Evolutionary conservation across 2,113 vertebrate species (phyloP).

Genomic region (Odobenus rosmarus): DNA sequence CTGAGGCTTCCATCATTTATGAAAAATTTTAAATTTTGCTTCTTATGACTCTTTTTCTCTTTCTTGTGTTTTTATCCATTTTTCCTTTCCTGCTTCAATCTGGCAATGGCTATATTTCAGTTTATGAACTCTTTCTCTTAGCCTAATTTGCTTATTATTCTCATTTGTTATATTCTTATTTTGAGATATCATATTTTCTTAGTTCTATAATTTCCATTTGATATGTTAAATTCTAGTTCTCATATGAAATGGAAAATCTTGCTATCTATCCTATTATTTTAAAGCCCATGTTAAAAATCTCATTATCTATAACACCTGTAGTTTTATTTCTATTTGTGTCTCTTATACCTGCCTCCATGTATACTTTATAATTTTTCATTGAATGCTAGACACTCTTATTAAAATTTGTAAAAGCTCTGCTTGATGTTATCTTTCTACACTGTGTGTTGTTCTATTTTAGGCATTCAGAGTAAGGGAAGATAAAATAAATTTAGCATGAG

Average conservation of each 20-base stretch:
- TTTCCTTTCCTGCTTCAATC: not conserved
- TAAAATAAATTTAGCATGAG: not conserved
- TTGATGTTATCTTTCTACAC: not conserved
- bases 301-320: not conserved
- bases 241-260: not conserved
- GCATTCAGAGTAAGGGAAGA: not conserved
- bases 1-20: not conserved
- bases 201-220: not conserved
- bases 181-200: not conserved
- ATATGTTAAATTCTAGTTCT: not conserved
- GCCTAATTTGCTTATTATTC: not conserved
- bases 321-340: not conserved
- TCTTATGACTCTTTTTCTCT: not conserved
- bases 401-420: not conserved
- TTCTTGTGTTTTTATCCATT: not conserved
- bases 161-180: not conserved
- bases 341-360: not conserved
- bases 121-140: not conserved
- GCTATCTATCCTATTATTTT: not conserved
- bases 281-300: not conserved
- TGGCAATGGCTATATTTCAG: not conserved
- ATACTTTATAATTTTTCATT: not conserved
- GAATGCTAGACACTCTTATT: not conserved
- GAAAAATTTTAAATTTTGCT: not conserved
- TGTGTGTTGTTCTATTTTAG: not conserved